A percentile compares a stretch with the other conserved stretches of the same genome.
Evolutionary conservation across 2,797 vertebrate species (phyloP).

Genomic region (Trachops cirrhosus): DNA sequence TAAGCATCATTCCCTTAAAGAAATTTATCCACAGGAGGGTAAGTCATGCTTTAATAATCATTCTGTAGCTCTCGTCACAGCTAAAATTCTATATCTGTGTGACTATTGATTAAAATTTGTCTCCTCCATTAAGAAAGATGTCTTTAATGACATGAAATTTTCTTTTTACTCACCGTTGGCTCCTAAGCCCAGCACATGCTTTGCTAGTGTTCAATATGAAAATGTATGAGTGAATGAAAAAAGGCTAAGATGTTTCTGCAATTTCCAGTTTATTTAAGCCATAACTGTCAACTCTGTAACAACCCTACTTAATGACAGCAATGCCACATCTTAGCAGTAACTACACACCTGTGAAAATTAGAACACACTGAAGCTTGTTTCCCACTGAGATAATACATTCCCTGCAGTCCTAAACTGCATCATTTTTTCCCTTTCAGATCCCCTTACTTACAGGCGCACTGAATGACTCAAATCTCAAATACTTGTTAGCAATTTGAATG

Average conservation of each 20-base stretch:
- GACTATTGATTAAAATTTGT: background rate
- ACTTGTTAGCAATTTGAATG: background rate
- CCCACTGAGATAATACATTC: background rate
- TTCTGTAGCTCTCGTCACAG: background rate
- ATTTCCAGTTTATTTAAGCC: background rate
- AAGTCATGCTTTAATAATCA: background rate
- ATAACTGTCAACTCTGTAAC: background rate
- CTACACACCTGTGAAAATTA: background rate
- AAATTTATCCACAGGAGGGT: background rate
- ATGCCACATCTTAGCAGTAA: background rate
- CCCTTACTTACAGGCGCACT: background rate
- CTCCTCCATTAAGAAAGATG: background rate
- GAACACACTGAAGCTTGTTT: background rate
- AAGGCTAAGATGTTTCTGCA: background rate
- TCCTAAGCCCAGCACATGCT: background rate
- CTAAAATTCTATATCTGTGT: background rate
- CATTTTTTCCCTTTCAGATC: slow-evolving; percentile 24
- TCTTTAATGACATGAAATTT: background rate
- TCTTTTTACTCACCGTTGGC: background rate
- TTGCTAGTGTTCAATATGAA: slow-evolving; percentile 21
- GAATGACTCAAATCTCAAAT: slow-evolving; percentile 26
- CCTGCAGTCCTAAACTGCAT: background rate
- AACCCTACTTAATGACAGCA: slow-evolving; percentile 32
- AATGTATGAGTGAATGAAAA: background rate
- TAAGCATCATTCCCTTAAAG: background rate